A percentile compares a stretch with the other conserved stretches of the same genome.
These are phyloP conservation scores for Theodoxus fluviatilis DNA, from an alignment of 2,888 invertebrate genomes.

Conservation along the genomic window DNA sequence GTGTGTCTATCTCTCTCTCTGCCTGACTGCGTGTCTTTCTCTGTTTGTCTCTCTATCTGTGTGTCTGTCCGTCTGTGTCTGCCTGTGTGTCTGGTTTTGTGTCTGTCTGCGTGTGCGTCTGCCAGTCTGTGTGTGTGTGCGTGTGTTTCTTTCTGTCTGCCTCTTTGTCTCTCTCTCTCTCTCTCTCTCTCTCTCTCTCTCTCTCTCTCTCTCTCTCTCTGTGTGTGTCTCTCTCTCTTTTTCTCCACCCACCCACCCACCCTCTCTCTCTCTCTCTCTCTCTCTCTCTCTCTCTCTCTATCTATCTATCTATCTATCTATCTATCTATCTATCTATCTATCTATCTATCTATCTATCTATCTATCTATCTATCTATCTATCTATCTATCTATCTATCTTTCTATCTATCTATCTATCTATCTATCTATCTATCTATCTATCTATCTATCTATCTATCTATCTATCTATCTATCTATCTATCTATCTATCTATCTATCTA, in stretches of 20 bases:
- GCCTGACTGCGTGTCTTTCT: no score
- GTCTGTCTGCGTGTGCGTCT: no score
- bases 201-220: background rate
- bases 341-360: background rate
- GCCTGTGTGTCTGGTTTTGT: no score
- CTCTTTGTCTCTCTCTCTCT: conserved; percentile 18
- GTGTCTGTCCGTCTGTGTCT: no score
- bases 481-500: conserved; percentile 24
- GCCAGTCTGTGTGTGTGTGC: no score
- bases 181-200: conserved; percentile 20
- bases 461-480: no score
- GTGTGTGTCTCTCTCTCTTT: background rate
- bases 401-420: background rate
- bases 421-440: no score
- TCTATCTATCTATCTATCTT: background rate
- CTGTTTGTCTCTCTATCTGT: no score
- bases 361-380: background rate
- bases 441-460: background rate
- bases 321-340: background rate
- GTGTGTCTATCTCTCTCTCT: no score
- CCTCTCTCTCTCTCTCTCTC: conserved; percentile 9
- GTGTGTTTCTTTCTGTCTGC: no score
- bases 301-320: background rate
- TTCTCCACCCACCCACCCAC: background rate
- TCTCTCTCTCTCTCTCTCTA: conserved; percentile 4